Evolutionary conservation across 2,113 vertebrate species (phyloP), one percentile per base, ranked within the genome.

Genomic region (Odobenus rosmarus): DNA sequence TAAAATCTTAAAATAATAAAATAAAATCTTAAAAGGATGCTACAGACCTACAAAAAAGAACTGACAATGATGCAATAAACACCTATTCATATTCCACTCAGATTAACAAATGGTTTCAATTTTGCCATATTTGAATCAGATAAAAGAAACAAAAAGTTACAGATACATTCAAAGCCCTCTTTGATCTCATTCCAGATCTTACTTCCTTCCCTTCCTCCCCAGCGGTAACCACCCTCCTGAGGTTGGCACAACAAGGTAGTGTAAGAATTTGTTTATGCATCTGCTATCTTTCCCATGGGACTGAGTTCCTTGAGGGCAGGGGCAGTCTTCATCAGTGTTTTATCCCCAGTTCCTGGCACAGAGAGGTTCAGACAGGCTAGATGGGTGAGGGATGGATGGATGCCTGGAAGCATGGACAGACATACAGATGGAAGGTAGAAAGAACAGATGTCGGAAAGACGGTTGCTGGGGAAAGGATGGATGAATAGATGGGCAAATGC

Each of bases 161-260:
- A 88, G 86, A 79, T 42, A 42, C 49, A 62, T 57, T 69, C 76
- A 57, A 82, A 87, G 7, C 33, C 36, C 33, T 16, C n/a, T 92
- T 92, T 96, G 62, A 77, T 97, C n/a, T 96, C 18, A 57, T 80
- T 92, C 53, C 92, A 86, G 72, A 81, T 55, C 80, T 55, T 64
- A 10, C 46, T 62, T 95, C 74, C 74, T 87, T 57, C 39, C 74
- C 69, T 80, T 80, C 36, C n/a, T 57, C 62, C 51, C 84, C 74
- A 76, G 88, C 93, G 31, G 74, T n/a, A 61, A 76, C 88, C 76
- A 9, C 87, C 85, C 42, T 89, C 61, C 64, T 74, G 42, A 95
- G 85, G 53, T 59, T n/a, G 11, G 55, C 57, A 84, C 81, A 49
- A 4, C 49, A 23, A n/a, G 83, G 90, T 89, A 89, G 61, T 67